A percentile compares a stretch with the other conserved stretches of the same genome.
Evolutionary conservation across 2,797 vertebrate genomes (phyloP).

Genomic region (Microcaecilia unicolor): DNA sequence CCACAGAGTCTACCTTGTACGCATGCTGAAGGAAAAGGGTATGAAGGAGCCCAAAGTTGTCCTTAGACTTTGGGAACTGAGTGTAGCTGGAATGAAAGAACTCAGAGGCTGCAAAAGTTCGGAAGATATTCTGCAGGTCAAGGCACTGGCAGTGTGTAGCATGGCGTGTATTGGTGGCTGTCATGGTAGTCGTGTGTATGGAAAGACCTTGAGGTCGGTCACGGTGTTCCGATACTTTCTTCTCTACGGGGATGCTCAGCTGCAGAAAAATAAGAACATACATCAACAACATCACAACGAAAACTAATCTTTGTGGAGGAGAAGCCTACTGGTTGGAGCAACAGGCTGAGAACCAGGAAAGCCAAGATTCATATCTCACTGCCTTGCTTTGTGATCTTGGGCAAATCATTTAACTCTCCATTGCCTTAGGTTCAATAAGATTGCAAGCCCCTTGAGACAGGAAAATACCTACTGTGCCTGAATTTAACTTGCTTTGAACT

Average conservation of each 20-base stretch:
- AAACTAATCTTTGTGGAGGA: too few species aligned
- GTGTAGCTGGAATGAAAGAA: conserved; percentile 70
- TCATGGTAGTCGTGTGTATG: conserved; percentile 52
- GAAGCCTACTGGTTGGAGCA: too few species aligned
- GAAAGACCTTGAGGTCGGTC: conserved; percentile 77
- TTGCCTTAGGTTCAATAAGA: too few species aligned
- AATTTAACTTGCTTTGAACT: too few species aligned
- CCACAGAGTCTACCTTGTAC: conserved; percentile 35
- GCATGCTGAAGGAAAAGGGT: conserved; percentile 66
- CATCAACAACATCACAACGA: too few species aligned
- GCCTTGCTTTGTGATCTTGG: too few species aligned
- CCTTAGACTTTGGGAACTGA: conserved; percentile 64
- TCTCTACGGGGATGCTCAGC: conserved; percentile 82
- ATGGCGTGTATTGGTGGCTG: conserved; percentile 79
- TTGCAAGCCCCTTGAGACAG: too few species aligned
- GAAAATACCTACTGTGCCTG: too few species aligned
- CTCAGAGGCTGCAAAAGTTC: conserved; percentile 56
- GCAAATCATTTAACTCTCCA: too few species aligned
- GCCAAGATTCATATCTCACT: too few species aligned
- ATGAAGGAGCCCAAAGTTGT: conserved; percentile 71
- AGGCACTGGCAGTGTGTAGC: conserved; percentile 65
- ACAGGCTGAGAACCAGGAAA: too few species aligned
- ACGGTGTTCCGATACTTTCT: conserved; percentile 68
- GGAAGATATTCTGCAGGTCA: conserved; percentile 69
- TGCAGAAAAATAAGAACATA: conserved; percentile 33